Evolutionary conservation across 2,888 invertebrate genomes (phyloP).

Genomic region (Campoplex nolae): DNA sequence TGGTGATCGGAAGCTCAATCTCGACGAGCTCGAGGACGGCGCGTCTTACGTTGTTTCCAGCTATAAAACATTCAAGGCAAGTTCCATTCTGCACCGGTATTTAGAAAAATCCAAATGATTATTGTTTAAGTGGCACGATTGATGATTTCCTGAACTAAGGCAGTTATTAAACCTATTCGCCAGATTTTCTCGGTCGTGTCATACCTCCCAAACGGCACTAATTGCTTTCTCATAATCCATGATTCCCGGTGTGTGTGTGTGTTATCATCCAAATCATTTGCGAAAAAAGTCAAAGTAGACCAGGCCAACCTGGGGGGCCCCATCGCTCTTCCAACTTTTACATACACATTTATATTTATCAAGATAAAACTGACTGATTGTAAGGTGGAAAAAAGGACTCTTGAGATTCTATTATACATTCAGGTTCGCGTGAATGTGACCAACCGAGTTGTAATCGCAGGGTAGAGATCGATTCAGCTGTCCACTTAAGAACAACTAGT

Average conservation of each 20-base stretch:
- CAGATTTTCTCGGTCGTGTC: background rate
- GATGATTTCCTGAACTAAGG: background rate
- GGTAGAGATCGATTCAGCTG: constrained; percentile 45
- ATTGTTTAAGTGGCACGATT: background rate
- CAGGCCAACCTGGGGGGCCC: constrained; percentile 53
- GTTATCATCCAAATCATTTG: constrained; percentile 21
- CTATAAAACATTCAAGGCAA: constrained; percentile 95
- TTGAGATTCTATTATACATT: constrained; percentile 45
- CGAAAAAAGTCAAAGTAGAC: constrained; percentile 56
- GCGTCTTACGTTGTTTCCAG: constrained; percentile 97
- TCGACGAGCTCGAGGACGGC: constrained; percentile 96
- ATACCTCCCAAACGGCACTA: background rate
- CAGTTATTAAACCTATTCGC: background rate
- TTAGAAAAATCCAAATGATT: background rate
- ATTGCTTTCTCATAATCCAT: constrained; percentile 4
- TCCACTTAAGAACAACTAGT: constrained; percentile 23
- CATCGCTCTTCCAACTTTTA: constrained; percentile 48
- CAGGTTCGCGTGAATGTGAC: constrained; percentile 51
- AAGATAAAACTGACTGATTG: constrained; percentile 48
- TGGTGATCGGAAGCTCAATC: constrained; percentile 92
- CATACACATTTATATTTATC: constrained; percentile 17
- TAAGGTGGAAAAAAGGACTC: constrained; percentile 37
- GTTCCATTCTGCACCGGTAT: constrained; percentile 71
- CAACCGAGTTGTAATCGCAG: constrained; percentile 31
- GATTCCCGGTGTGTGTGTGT: background rate